Percentiles rank a stretch among this genome's conserved stretches.
Conservation (phyloP, 2,888 invertebrate genomes). For the Parelbella ahira region DNA sequence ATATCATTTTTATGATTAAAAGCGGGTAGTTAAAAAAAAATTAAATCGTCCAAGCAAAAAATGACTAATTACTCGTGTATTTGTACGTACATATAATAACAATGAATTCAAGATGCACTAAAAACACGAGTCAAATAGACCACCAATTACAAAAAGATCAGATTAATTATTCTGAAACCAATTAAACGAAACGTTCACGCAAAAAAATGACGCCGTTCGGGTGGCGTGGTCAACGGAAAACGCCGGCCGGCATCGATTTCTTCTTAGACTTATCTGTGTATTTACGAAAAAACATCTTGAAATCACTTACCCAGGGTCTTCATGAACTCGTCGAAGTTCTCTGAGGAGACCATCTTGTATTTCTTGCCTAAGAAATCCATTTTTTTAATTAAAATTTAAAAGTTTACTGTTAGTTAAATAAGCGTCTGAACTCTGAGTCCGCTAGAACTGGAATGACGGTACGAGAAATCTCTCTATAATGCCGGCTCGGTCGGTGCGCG, state of each 20-base stretch:
- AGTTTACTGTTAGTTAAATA: slow-evolving; percentile 28
- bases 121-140: too few relatives aligned
- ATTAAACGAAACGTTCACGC: too few relatives aligned
- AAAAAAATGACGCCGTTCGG: too few relatives aligned
- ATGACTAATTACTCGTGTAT: too few relatives aligned
- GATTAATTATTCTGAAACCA: slow-evolving; percentile 14
- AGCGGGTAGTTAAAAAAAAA: too few relatives aligned
- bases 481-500: slow-evolving; percentile 17
- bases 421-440: slow-evolving; percentile 42
- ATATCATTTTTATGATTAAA: too few relatives aligned
- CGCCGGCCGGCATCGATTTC: slow-evolving; percentile 55
- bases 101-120: neutral
- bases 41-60: too few relatives aligned
- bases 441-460: slow-evolving; percentile 54
- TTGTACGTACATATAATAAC: neutral
- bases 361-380: slow-evolving; percentile 84
- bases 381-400: slow-evolving; percentile 41
- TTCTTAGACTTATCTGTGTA: slow-evolving; percentile 33
- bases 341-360: slow-evolving; percentile 89
- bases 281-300: slow-evolving; percentile 34
- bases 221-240: slow-evolving; percentile 27
- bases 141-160: slow-evolving; percentile 1
- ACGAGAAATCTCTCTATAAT: slow-evolving; percentile 5
- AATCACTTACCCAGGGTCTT: slow-evolving; percentile 88
- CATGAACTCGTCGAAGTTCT: slow-evolving; percentile 95